phyloP scores from a whole-genome alignment of 2,113 vertebrate species.

The Alethe castanea region DNA sequence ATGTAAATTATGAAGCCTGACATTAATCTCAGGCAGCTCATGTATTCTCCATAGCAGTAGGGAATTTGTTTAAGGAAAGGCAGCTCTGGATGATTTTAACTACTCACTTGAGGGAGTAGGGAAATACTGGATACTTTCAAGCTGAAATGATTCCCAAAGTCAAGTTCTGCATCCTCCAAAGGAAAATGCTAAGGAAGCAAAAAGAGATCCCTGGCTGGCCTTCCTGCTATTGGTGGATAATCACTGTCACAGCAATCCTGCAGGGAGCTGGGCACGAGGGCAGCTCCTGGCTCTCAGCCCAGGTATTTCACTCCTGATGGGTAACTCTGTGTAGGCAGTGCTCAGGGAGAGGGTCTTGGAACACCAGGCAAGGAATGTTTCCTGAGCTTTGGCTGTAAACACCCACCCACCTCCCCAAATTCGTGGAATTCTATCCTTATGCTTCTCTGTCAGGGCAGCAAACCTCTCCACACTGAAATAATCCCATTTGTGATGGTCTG shows the following conservation, averaged over 20 bases:
- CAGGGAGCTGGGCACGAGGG: not conserved
- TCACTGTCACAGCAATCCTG: not conserved
- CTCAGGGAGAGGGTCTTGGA: not conserved
- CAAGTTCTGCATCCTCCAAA: not conserved
- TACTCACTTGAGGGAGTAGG: not conserved
- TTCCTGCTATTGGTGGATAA: not conserved
- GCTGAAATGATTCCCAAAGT: slow-evolving; percentile 3
- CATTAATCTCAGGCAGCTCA: slow-evolving; percentile 7
- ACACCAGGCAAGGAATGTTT: rapidly evolving
- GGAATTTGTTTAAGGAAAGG: not conserved
- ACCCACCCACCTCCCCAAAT: rapidly evolving
- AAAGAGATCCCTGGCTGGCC: not conserved
- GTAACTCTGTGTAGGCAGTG: rapidly evolving
- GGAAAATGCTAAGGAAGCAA: not conserved
- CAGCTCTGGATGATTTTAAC: not conserved
- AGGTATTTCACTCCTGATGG: not conserved
- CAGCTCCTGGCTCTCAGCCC: not conserved
- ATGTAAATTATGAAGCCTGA: slow-evolving; percentile 33
- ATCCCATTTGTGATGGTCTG: not conserved
- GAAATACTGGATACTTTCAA: not conserved
- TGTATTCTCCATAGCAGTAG: not conserved
- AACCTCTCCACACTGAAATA: not conserved
- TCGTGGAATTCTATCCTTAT: not conserved
- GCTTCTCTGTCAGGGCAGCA: not conserved
- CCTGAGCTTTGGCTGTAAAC: rapidly evolving